Evolutionary conservation across 2,888 invertebrate species (phyloP).

Genomic region (Nezara viridula): DNA sequence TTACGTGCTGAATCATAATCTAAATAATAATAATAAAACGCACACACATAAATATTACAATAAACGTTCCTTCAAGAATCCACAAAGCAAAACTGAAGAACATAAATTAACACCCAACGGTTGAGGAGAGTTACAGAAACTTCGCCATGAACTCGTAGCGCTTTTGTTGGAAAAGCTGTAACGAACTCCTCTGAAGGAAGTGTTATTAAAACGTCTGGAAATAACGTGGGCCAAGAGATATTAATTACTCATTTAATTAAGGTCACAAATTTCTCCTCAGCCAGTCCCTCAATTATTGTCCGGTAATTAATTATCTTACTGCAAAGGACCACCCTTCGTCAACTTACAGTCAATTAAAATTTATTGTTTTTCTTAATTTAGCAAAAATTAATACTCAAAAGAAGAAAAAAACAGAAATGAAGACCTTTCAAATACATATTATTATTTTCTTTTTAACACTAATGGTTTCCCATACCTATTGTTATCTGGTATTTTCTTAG

Average conservation of each 20-base stretch:
- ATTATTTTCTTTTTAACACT: too few relatives aligned
- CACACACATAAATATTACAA: too few relatives aligned
- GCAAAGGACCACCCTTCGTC: background rate
- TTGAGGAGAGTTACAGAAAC: background rate
- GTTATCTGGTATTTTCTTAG: too few relatives aligned
- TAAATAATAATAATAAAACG: too few relatives aligned
- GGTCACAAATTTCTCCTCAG: background rate
- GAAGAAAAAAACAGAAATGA: too few relatives aligned
- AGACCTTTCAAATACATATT: too few relatives aligned
- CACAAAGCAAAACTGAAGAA: too few relatives aligned
- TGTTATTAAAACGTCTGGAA: background rate
- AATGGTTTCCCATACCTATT: too few relatives aligned
- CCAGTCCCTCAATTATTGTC: background rate
- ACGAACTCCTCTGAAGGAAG: background rate
- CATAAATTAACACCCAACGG: background rate
- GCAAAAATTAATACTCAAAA: too few relatives aligned
- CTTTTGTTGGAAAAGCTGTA: background rate
- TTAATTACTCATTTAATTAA: conserved; percentile 27
- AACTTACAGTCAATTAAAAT: background rate
- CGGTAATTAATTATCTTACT: background rate
- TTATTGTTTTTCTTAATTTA: background rate
- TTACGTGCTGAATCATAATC: too few relatives aligned
- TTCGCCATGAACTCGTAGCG: background rate
- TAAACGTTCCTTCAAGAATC: too few relatives aligned
- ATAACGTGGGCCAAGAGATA: background rate